A percentile compares a stretch with the other conserved stretches of the same genome.
Evolutionary conservation across 2,888 invertebrate genomes (phyloP).

Genomic region (Beris morrisii): DNA sequence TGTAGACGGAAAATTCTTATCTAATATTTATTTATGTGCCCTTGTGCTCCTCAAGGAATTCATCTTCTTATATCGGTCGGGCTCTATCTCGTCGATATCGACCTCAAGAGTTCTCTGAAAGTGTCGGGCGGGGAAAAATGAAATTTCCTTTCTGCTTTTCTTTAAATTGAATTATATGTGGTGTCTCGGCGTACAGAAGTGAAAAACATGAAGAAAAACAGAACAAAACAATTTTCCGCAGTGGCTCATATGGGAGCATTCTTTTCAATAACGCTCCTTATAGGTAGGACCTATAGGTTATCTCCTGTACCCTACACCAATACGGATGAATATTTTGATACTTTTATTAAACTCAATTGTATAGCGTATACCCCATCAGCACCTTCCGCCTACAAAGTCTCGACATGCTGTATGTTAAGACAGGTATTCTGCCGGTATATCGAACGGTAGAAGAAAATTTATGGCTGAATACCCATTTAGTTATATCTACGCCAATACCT

Average conservation of each 20-base stretch:
- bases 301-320: background rate
- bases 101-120: constrained; percentile 10
- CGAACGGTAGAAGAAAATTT: constrained; percentile 1
- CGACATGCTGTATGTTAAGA: background rate
- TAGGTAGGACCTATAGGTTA: background rate
- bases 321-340: constrained; percentile 19
- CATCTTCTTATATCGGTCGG: constrained; percentile 14
- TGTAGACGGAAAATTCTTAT: constrained; percentile 6
- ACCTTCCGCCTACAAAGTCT: background rate
- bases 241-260: constrained; percentile 40
- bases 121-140: constrained; percentile 16
- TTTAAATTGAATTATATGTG: constrained; percentile 36
- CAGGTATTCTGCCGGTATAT: background rate
- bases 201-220: constrained; percentile 16
- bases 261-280: constrained; percentile 16
- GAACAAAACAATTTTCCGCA: constrained; percentile 39
- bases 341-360: constrained; percentile 30
- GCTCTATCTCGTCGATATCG: constrained; percentile 1
- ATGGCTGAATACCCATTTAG: constrained; percentile 6
- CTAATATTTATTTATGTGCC: constrained; percentile 29
- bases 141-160: constrained; percentile 23
- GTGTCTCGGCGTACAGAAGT: constrained; percentile 14
- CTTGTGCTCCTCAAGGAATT: constrained; percentile 32
- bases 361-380: background rate
- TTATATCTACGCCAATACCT: too few relatives aligned